A percentile compares a stretch with the other conserved stretches of the same genome.
These are phyloP conservation scores for Microplitis deprimator DNA, from an alignment of 2,888 invertebrate genomes.

Conservation along the genomic window DNA sequence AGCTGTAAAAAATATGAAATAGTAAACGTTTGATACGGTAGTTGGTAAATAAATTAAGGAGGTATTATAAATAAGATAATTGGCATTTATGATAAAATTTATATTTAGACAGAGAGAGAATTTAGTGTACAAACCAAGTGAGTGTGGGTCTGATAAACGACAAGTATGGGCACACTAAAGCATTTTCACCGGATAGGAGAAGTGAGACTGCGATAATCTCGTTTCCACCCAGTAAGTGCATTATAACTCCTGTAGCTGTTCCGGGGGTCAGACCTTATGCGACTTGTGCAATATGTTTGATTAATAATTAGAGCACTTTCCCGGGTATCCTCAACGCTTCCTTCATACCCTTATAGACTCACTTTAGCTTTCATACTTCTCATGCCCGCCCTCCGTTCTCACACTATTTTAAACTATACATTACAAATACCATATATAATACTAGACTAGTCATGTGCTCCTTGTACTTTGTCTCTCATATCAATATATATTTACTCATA, in stretches of 20 bases:
- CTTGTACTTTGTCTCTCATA: neutral
- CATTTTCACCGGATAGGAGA: slow-evolving; percentile 32
- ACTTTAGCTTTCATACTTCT: slow-evolving; percentile 23
- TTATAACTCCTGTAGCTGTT: slow-evolving; percentile 54
- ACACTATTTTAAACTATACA: neutral
- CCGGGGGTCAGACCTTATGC: slow-evolving; percentile 48
- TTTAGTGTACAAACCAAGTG: slow-evolving; percentile 5
- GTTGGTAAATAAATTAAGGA: neutral
- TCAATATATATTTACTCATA: neutral
- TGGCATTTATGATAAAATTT: neutral
- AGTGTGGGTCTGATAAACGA: slow-evolving; percentile 14
- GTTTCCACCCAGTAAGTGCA: slow-evolving; percentile 56
- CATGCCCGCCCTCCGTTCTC: slow-evolving; percentile 2
- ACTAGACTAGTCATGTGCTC: neutral
- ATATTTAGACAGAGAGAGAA: neutral
- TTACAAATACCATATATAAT: neutral
- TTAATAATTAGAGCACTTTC: slow-evolving; percentile 60
- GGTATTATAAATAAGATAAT: neutral
- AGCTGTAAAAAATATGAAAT: too few relatives aligned
- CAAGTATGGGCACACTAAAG: slow-evolving; percentile 22
- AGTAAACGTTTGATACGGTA: neutral
- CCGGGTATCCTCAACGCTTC: slow-evolving; percentile 44
- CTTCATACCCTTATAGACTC: slow-evolving; percentile 28
- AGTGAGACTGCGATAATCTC: slow-evolving; percentile 55
- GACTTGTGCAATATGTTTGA: slow-evolving; percentile 57